phyloP scores from a whole-genome alignment of 2,797 vertebrate genomes.

The Geotrypetes seraphini region DNA sequence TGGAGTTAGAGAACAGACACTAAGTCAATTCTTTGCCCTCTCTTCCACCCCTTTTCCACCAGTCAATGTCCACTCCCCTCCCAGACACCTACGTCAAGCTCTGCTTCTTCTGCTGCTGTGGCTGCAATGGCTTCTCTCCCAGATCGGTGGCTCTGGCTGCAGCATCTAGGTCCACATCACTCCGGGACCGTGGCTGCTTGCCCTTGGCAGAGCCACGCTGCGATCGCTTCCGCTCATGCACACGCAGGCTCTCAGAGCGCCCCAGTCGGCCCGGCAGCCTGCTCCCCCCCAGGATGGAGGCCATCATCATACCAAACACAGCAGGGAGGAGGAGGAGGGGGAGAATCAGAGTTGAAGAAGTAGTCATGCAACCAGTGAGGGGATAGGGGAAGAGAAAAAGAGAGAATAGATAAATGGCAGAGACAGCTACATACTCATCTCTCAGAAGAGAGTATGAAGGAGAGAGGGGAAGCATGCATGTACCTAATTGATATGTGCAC shows the following conservation, averaged over 20 bases:
- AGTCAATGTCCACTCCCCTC: background rate
- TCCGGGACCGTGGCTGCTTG: constrained; percentile 82
- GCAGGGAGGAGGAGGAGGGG: constrained; percentile 8
- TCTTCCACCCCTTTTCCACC: background rate
- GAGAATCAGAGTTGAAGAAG: background rate
- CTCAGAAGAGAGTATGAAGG: background rate
- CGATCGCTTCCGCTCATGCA: constrained; percentile 70
- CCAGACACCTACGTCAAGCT: background rate
- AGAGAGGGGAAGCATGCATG: background rate
- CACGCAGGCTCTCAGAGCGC: constrained; percentile 82
- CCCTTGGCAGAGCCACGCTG: constrained; percentile 71
- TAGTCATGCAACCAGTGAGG: background rate
- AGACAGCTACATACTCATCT: no score
- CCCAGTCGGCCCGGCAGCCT: constrained; percentile 65
- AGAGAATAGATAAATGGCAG: background rate
- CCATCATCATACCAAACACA: background rate
- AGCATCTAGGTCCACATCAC: constrained; percentile 83
- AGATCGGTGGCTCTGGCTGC: constrained; percentile 43
- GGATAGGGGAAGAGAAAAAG: background rate
- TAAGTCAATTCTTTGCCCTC: no score
- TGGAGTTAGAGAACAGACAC: background rate
- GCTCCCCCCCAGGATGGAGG: background rate
- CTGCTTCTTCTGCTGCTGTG: background rate
- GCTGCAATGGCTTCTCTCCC: constrained; percentile 32
- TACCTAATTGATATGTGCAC: background rate